Percentiles rank a stretch among this genome's conserved stretches.
Evolutionary conservation across 2,113 vertebrate genomes (phyloP).

Genomic region (Deroptyus accipitrinus): DNA sequence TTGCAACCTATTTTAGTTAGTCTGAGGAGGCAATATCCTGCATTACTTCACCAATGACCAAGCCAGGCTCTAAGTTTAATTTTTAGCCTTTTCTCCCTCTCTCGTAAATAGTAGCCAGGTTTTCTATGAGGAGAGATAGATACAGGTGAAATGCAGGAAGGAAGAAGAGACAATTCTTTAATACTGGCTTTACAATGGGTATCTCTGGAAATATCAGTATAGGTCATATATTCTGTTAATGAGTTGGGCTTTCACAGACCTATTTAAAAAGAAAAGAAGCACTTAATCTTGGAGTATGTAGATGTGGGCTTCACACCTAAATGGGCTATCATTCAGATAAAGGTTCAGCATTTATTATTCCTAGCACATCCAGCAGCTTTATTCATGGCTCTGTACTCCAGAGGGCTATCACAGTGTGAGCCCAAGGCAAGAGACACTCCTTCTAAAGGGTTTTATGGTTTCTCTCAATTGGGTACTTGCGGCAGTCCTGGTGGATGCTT

Average conservation of each 20-base stretch:
- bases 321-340: conserved; percentile 8
- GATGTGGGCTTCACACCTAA: conserved; percentile 27
- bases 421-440: neutral
- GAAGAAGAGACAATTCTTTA: neutral
- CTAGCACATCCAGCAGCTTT: conserved; percentile 26
- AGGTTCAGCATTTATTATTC: conserved; percentile 30
- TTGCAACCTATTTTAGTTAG: neutral
- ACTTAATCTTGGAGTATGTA: conserved; percentile 19
- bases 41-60: neutral
- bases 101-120: neutral
- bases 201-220: neutral
- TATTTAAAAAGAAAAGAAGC: conserved; percentile 41
- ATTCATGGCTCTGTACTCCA: neutral
- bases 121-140: neutral
- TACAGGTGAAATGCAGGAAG: neutral
- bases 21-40: neutral
- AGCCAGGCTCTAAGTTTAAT: neutral
- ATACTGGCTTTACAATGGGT: neutral
- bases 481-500: neutral
- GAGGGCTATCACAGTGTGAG: neutral
- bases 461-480: neutral
- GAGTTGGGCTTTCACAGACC: neutral
- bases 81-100: neutral
- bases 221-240: neutral
- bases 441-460: neutral